phyloP scores from a whole-genome alignment of 2,888 invertebrate genomes.

The Tortrix viridana region DNA sequence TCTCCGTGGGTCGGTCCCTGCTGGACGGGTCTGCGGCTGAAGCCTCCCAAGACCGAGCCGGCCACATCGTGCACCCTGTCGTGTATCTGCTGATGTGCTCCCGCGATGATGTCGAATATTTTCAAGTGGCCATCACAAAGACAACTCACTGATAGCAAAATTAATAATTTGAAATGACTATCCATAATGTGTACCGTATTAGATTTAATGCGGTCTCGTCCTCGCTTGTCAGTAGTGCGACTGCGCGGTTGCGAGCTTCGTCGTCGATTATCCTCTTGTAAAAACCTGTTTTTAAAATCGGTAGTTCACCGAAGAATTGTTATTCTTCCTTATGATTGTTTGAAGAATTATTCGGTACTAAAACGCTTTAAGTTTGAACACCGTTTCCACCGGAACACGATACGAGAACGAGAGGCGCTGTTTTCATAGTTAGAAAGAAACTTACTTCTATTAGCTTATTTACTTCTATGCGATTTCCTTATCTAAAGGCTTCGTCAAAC shows the following conservation, averaged over 20 bases:
- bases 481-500: no score
- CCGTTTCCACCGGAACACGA: no score
- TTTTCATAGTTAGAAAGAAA: no score
- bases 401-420: no score
- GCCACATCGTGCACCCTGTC: constrained; percentile 55
- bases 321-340: constrained; percentile 4
- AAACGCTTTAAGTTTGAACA: not conserved
- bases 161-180: constrained; percentile 37
- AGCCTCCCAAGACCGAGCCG: constrained; percentile 55
- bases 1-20: constrained; percentile 39
- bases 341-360: not conserved
- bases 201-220: constrained; percentile 40
- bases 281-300: constrained; percentile 40
- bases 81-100: constrained; percentile 51
- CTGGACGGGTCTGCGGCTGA: no score
- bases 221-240: constrained; percentile 18
- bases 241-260: constrained; percentile 28
- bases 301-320: constrained; percentile 30
- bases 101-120: constrained; percentile 48
- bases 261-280: constrained; percentile 33
- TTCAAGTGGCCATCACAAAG: constrained; percentile 44
- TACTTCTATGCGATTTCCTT: no score
- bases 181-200: constrained; percentile 42
- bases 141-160: constrained; percentile 41
- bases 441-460: no score